phyloP scores from a whole-genome alignment of 1,140 invertebrate species.

The Trissolcus basalis region DNA sequence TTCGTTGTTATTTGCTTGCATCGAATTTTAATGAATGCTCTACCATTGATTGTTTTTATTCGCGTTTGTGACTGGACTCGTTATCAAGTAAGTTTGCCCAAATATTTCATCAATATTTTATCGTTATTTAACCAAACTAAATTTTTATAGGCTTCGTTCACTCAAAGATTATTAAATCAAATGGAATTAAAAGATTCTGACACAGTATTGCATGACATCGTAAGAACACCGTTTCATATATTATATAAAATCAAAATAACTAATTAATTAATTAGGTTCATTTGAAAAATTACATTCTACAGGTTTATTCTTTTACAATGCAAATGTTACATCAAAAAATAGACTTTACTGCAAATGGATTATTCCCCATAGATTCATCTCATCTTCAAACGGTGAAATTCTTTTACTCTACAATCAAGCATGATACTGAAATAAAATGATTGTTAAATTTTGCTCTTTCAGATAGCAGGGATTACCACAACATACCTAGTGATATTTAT shows the following conservation, averaged over 20 bases:
- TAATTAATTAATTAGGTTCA: conserved; percentile 9
- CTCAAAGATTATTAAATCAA: conserved; percentile 26
- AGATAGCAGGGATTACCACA: conserved; percentile 40
- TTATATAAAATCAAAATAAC: not conserved
- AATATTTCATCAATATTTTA: not conserved
- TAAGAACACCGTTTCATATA: conserved; percentile 11
- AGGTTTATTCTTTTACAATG: conserved; percentile 43
- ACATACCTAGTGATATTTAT: conserved; percentile 47
- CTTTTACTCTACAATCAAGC: not conserved
- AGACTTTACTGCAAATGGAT: conserved; percentile 33
- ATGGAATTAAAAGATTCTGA: conserved; percentile 14
- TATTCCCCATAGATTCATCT: conserved; percentile 40
- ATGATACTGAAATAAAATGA: conserved; percentile 1
- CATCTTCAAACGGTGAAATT: conserved; percentile 38
- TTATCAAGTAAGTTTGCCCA: conserved; percentile 15
- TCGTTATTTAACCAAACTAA: not conserved
- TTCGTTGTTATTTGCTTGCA: conserved; percentile 22
- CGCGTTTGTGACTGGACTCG: conserved; percentile 44
- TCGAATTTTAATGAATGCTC: conserved; percentile 27
- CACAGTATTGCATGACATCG: conserved; percentile 11
- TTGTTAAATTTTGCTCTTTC: conserved; percentile 8
- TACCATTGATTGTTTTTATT: conserved; percentile 40
- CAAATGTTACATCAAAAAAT: conserved; percentile 51
- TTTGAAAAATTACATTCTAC: not conserved
- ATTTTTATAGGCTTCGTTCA: conserved; percentile 14